Conservation (phyloP, 2,797 vertebrate genomes). For the Sebastes variabilis region DNA sequence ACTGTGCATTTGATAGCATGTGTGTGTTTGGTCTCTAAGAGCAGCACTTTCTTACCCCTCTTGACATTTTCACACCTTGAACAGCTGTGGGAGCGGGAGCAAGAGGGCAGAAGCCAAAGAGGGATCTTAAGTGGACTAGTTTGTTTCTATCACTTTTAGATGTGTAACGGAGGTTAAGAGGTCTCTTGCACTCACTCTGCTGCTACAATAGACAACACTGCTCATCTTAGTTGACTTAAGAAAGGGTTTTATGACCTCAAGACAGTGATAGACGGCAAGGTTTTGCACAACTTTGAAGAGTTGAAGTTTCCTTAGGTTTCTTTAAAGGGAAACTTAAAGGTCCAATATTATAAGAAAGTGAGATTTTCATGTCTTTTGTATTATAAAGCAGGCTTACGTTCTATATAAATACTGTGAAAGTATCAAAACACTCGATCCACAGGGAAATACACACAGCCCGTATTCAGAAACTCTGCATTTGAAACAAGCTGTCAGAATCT, state of each 20-base stretch:
- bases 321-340: not conserved
- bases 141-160: constrained; percentile 61
- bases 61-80: constrained; percentile 55
- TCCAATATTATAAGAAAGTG: no score
- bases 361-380: no score
- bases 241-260: constrained; percentile 19
- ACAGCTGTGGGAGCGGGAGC: constrained; percentile 39
- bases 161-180: constrained; percentile 47
- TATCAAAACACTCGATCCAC: no score
- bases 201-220: not conserved
- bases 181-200: constrained; percentile 10
- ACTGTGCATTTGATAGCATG: not conserved
- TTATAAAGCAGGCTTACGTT: no score
- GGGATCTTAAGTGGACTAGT: constrained; percentile 54
- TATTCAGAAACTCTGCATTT: no score
- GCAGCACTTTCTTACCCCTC: constrained; percentile 10
- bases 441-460: not conserved
- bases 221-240: constrained; percentile 4
- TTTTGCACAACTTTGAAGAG: constrained; percentile 23
- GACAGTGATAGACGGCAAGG: not conserved
- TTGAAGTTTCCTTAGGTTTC: not conserved
- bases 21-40: constrained; percentile 7
- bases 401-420: no score
- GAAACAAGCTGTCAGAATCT: no score
- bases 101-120: constrained; percentile 9